phyloP scores from a whole-genome alignment of 2,797 vertebrate species.

The Molossus alvarezi region DNA sequence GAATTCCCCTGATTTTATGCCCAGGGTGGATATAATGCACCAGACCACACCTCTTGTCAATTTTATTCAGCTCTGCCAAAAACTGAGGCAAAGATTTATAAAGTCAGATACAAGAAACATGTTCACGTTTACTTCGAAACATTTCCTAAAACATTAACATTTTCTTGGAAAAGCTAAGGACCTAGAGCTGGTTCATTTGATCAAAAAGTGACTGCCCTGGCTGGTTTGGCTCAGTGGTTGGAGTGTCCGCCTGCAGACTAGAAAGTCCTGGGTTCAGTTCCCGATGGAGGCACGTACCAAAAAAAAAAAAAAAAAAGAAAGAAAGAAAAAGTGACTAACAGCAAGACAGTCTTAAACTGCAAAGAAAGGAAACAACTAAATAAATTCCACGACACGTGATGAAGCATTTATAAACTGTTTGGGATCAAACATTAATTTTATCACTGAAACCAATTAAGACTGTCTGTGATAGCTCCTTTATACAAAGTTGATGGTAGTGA shows the following conservation, averaged over 20 bases:
- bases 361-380: conserved; percentile 47
- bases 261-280: neutral
- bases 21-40: too few species aligned
- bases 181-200: neutral
- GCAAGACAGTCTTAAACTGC: conserved; percentile 8
- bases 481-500: neutral
- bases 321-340: neutral
- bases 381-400: neutral
- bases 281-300: too few species aligned
- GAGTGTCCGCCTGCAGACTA: neutral
- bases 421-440: conserved; percentile 35
- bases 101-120: neutral
- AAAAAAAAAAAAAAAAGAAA: neutral
- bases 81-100: neutral
- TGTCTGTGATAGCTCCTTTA: neutral
- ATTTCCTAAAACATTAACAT: neutral
- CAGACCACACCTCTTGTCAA: neutral
- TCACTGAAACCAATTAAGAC: conserved; percentile 25
- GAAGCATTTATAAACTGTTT: neutral
- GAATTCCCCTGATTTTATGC: neutral
- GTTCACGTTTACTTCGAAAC: neutral
- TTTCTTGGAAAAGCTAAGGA: conserved; percentile 2
- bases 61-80: conserved; percentile 26
- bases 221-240: neutral
- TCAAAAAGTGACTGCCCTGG: neutral